Evolutionary conservation across 2,888 invertebrate genomes (phyloP).

Genomic region (Bombylius major): DNA sequence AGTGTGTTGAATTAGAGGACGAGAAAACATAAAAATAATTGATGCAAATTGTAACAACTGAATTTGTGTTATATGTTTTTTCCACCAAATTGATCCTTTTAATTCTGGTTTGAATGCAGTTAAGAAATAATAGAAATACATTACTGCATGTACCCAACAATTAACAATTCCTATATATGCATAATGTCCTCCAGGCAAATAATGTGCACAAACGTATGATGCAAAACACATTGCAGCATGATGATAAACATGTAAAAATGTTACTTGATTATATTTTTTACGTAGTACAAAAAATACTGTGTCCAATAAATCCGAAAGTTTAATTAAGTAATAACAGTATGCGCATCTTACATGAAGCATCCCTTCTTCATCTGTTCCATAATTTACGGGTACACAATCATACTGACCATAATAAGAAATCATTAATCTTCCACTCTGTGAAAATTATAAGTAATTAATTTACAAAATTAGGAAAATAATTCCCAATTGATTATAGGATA

Average conservation of each 20-base stretch:
- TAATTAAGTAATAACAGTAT: constrained; percentile 49
- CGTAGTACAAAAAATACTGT: constrained; percentile 58
- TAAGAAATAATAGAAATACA: constrained; percentile 73
- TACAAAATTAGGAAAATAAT: neutral
- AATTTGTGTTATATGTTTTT: constrained; percentile 70
- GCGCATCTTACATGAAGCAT: neutral
- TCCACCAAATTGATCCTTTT: constrained; percentile 67
- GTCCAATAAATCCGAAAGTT: constrained; percentile 51
- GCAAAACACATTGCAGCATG: constrained; percentile 55
- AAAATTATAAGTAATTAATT: neutral
- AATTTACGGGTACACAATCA: neutral
- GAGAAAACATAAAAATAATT: constrained; percentile 44
- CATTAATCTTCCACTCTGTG: neutral
- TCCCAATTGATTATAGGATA: neutral
- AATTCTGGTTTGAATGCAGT: constrained; percentile 57
- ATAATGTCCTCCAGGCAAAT: constrained; percentile 51
- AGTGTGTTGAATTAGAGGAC: constrained; percentile 31
- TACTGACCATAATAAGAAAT: neutral
- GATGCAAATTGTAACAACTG: constrained; percentile 65
- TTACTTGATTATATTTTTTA: constrained; percentile 54
- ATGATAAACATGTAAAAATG: constrained; percentile 58
- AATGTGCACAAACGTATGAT: constrained; percentile 46
- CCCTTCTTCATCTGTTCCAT: neutral
- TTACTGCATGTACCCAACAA: constrained; percentile 60
- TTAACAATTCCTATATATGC: constrained; percentile 55